Base-by-base conservation (phyloP, 1,140 invertebrate species). In the Pseudomyrmex dendroicus region DNA sequence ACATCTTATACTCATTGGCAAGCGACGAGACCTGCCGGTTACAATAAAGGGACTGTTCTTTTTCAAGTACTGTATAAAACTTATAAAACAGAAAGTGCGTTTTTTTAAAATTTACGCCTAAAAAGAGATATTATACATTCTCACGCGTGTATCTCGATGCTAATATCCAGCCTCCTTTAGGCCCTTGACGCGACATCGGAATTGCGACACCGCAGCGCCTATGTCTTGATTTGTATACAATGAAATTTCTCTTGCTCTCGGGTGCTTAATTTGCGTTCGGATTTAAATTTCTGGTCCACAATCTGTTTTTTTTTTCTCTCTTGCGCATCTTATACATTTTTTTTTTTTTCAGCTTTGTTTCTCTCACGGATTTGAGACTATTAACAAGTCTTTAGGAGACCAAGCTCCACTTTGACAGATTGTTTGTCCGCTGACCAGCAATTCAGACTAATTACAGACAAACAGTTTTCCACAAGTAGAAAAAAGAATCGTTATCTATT, bases 81-180 rank as follows among this genome's bases (percentile, higher is more conserved):
- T 91, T 91, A 90, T 90, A 90, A 91, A 91, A 91, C 82, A 84
- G 68, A 91, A 89, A 90, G 85, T 84, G 83, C 84, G 84, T 35
- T 35, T 35, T 35, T 89, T 88, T 83, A 89, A 89, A 86, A 86
- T 87, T 88, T 89, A 89, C 82, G 66, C 74, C 88, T 90, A 89
- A 88, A 85, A 84, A 86, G 82, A 86, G 82, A 87, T 90, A 90
- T 83, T 85, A 83, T 88, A 89, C 88, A 90, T 54, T 82, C 78
- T 86, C 64, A 63, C 66, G 74, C 87, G 67, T 66, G 78, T 90
- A 73, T 90, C 35, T 35, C 85, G 89, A 82, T 90, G 85, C 85
- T 86, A 73, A 5, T 61, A 84, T 83, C 52, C 83, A 91, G 88
- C 87, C 90, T 89, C 84, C 84, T 88, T 78, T 91, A 91, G 90